Base-by-base conservation (phyloP, 2,797 vertebrate genomes). In the Crocodylus rhombifer region DNA sequence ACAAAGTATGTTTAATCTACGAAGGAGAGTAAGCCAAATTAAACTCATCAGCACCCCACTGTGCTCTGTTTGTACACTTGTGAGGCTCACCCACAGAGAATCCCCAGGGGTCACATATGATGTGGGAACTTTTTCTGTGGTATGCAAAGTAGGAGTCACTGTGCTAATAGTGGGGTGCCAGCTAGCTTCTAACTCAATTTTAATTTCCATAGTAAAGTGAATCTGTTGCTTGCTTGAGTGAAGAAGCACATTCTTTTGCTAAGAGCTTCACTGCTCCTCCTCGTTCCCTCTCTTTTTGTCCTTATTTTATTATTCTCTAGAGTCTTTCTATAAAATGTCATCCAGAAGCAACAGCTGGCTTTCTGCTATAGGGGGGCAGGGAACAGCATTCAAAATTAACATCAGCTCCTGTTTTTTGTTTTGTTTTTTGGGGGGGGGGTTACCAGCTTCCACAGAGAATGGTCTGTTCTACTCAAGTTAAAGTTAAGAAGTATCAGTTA, bases 171-270 rank as follows among this genome's bases (percentile, higher is more conserved):
- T 78, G 89, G 55, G 89, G 87, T 89, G 89, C 87, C 87, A 91
- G 84, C 64, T 92, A 91, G 76, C 63, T 88, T 89, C 82, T 95
- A 92, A 88, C 57, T 86, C 78, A 74, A 88, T 14, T 3, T 63
- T 85, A 95, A 71, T 89, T 14, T 77, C 67, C 67, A 36, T 3
- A 63, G 15, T 58, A 77, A 73, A 90, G 67, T n/a, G 89, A 91
- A 73, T 85, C 90, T 84, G 80, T 81, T 81, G n/a, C 71, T 60
- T 90, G 56, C 84, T 62, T 83, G n/a, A 11, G 21, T 60, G 56
- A 86, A 93, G 86, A 62, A 86, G 30, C 81, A 91, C 61, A 56
- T 90, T 94, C 64, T 86, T 67, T 91, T 94, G 88, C 83, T 83
- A 86, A 65, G 11, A 79, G 30, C 51, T 83, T 92, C 82, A 84